A percentile compares a stretch with the other conserved stretches of the same genome.
Conservation (phyloP, 2,888 invertebrate genomes). For the Xestoiulus laeticollis region DNA sequence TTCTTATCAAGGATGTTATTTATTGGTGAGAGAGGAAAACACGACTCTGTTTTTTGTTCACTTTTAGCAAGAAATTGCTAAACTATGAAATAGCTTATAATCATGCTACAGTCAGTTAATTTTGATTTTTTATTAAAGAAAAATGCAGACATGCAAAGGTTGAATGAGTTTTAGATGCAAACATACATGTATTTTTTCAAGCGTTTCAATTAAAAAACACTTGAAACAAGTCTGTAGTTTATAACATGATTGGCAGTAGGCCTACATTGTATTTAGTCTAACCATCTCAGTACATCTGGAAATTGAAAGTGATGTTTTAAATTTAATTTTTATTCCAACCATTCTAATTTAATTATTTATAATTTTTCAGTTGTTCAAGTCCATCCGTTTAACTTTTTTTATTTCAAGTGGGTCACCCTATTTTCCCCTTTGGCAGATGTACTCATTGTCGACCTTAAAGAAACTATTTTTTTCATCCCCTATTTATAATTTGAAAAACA, state of each 20-base stretch:
- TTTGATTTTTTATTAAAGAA: too few species aligned
- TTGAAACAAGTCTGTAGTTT: not conserved
- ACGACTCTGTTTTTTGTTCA: too few species aligned
- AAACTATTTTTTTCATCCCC: not conserved
- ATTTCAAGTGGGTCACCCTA: conserved; percentile 25
- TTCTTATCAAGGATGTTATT: too few species aligned
- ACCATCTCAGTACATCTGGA: not conserved
- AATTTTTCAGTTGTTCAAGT: not conserved
- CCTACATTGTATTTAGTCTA: not conserved
- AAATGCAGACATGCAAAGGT: too few species aligned
- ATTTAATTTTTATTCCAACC: not conserved
- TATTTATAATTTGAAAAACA: not conserved
- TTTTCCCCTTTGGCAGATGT: not conserved
- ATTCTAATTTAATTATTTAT: not conserved
- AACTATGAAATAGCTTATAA: too few species aligned
- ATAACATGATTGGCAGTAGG: not conserved
- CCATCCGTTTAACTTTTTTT: not conserved
- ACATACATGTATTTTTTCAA: too few species aligned
- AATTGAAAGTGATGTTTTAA: not conserved
- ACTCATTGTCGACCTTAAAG: not conserved
- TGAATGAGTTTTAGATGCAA: too few species aligned
- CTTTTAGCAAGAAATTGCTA: too few species aligned
- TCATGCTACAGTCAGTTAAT: too few species aligned
- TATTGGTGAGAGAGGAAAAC: too few species aligned
- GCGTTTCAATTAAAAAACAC: not conserved